Conservation (phyloP, 2,797 vertebrate species). For the Hylomyscus alleni region DNA sequence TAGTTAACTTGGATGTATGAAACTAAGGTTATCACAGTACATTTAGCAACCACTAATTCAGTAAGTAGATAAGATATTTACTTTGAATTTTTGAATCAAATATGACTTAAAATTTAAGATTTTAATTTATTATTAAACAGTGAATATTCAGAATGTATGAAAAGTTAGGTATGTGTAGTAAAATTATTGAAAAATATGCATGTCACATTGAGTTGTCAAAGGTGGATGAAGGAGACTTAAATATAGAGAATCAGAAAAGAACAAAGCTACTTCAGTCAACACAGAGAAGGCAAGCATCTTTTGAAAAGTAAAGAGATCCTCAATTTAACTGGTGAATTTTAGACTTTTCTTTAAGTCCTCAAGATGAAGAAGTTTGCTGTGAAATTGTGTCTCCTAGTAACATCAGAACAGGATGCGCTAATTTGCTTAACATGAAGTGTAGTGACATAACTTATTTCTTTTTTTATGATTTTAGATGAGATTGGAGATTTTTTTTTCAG, state of each 20-base stretch:
- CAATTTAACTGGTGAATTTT: not conserved
- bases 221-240: not conserved
- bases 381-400: not conserved
- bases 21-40: not conserved
- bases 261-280: not conserved
- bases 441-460: not conserved
- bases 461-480: constrained; percentile 3
- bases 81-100: constrained; percentile 39
- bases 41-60: not conserved
- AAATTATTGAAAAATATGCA: not conserved
- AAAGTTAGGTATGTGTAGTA: not conserved
- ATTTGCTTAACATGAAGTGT: not conserved
- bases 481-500: constrained; percentile 25
- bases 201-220: not conserved
- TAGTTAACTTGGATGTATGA: not conserved
- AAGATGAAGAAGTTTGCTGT: not conserved
- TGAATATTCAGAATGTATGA: not conserved
- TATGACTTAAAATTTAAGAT: not conserved
- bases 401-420: not conserved
- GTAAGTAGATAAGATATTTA: not conserved
- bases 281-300: not conserved
- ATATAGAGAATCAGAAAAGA: not conserved
- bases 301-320: not conserved
- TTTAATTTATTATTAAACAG: not conserved
- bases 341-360: not conserved